Percentiles rank a stretch among this genome's conserved stretches.
Evolutionary conservation across 2,797 vertebrate genomes (phyloP).

Genomic region (Graptemys geographica): DNA sequence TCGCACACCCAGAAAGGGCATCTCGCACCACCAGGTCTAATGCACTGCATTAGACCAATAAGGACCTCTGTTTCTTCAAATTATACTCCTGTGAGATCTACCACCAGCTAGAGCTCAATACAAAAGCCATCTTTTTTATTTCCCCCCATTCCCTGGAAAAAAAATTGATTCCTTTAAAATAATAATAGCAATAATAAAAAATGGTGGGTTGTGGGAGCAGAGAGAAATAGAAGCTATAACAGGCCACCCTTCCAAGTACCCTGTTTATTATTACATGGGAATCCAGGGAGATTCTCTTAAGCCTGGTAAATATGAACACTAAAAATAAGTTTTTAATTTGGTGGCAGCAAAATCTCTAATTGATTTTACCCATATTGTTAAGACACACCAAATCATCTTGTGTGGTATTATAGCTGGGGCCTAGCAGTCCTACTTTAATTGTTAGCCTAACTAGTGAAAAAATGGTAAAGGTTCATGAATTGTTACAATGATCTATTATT

Average conservation of each 20-base stretch:
- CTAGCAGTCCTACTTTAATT: not conserved
- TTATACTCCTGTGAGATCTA: not conserved
- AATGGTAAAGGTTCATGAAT: not conserved
- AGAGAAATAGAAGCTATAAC: not conserved
- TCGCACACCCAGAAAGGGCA: too few species aligned
- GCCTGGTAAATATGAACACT: not conserved
- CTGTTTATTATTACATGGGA: not conserved
- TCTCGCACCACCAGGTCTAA: too few species aligned
- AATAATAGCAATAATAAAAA: not conserved
- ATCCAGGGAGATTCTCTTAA: not conserved
- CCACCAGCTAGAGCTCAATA: not conserved
- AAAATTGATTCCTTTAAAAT: not conserved
- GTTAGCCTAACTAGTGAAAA: not conserved
- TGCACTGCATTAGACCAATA: not conserved
- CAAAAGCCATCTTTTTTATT: not conserved
- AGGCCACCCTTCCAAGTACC: not conserved
- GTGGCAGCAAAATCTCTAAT: not conserved
- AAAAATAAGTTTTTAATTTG: not conserved
- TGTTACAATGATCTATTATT: not conserved
- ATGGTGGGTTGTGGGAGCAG: not conserved
- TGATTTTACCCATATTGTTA: not conserved
- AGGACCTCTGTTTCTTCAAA: not conserved
- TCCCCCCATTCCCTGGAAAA: not conserved
- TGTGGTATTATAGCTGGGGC: not conserved
- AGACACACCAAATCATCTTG: not conserved